Percentiles rank a stretch among this genome's conserved stretches.
phyloP scores from a whole-genome alignment of 2,797 vertebrate species.

The Lithobates pipiens region DNA sequence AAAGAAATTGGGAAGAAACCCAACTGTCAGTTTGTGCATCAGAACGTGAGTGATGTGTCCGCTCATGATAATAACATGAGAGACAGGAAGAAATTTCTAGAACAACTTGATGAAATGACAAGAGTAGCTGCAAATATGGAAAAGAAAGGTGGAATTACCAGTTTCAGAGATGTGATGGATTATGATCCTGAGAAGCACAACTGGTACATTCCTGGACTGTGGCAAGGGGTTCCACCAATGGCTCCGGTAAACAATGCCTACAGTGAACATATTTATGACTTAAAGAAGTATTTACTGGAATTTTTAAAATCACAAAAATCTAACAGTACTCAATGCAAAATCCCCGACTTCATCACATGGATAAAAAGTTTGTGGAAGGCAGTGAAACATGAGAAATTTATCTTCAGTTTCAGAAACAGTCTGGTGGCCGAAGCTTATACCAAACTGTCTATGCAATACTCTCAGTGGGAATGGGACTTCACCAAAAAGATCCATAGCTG shows the following conservation, averaged over 20 bases:
- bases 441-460: conserved; percentile 71
- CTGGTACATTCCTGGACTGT: conserved; percentile 72
- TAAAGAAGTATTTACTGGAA: conserved; percentile 77
- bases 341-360: conserved; percentile 75
- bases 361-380: conserved; percentile 77
- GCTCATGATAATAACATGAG: conserved; percentile 13
- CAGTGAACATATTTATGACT: conserved; percentile 73
- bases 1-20: background rate
- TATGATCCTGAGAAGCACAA: background rate
- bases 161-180: background rate
- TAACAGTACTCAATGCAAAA: conserved; percentile 50
- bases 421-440: conserved; percentile 72
- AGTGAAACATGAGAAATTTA: conserved; percentile 56
- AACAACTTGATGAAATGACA: conserved; percentile 30
- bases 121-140: conserved; percentile 1
- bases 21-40: conserved; percentile 14
- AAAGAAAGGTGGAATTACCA: background rate
- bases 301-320: conserved; percentile 6
- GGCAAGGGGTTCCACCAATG: conserved; percentile 71
- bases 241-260: conserved; percentile 72
- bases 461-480: conserved; percentile 68
- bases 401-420: conserved; percentile 70
- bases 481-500: conserved; percentile 70
- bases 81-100: conserved; percentile 2
- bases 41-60: conserved; percentile 19